Conservation (phyloP, 2,888 invertebrate species). For the Bruchidius siliquastri region DNA sequence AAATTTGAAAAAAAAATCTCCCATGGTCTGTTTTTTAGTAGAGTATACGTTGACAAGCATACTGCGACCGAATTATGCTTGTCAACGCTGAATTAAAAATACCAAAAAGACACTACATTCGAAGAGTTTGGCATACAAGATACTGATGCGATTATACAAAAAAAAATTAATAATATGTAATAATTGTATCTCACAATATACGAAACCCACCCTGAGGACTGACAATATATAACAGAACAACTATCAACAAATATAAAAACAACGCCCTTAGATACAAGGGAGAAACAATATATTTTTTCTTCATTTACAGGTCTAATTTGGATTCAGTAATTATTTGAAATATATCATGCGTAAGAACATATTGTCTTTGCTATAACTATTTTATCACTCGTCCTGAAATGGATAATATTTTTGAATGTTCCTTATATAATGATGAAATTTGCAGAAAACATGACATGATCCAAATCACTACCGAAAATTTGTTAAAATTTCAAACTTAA, state of each 20-base stretch:
- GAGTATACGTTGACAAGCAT: too few relatives aligned
- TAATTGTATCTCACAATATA: too few relatives aligned
- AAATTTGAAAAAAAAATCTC: too few relatives aligned
- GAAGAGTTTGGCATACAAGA: too few relatives aligned
- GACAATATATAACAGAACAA: not conserved
- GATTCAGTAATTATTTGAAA: not conserved
- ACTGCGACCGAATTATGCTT: too few relatives aligned
- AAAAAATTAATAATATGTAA: too few relatives aligned
- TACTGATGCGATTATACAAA: too few relatives aligned
- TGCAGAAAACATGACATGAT: not conserved
- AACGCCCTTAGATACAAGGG: not conserved
- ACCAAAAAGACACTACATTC: too few relatives aligned
- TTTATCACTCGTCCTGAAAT: not conserved
- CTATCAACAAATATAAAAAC: not conserved
- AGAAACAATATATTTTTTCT: not conserved
- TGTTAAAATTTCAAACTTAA: slow-evolving; percentile 18
- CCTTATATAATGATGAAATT: not conserved
- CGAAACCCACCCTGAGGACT: not conserved
- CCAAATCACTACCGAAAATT: not conserved
- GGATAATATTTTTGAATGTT: not conserved
- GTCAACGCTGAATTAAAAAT: too few relatives aligned
- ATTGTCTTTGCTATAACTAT: not conserved
- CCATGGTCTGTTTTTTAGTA: too few relatives aligned
- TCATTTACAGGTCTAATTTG: not conserved
- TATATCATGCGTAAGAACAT: not conserved